These are phyloP conservation scores for Ophioderma brevispina DNA, from an alignment of 35 echinoderm and acorn worm species.

Conservation along the genomic window DNA sequence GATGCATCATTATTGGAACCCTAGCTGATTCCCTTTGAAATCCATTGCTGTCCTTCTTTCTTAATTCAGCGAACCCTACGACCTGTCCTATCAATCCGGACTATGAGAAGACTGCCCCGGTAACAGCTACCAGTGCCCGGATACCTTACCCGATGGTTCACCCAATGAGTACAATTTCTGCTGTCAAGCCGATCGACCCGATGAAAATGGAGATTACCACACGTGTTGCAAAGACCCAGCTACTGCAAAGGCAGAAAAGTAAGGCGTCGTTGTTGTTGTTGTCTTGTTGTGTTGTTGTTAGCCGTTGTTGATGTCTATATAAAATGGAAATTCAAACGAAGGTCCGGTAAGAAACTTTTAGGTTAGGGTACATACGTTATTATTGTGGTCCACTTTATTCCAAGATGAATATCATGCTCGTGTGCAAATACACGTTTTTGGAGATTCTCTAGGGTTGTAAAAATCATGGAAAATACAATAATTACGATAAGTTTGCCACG, in stretches of 20 bases:
- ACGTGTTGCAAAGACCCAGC: slow-evolving; percentile 50
- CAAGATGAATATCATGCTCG: too few species aligned
- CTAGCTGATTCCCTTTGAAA: too few species aligned
- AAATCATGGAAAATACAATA: too few species aligned
- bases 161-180: slow-evolving; percentile 58
- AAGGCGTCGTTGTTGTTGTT: neutral
- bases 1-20: too few species aligned
- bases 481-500: too few species aligned
- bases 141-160: slow-evolving; percentile 41
- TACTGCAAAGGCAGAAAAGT: slow-evolving; percentile 36
- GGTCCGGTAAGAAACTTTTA: too few species aligned
- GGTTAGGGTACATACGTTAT: too few species aligned
- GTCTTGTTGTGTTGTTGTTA: neutral
- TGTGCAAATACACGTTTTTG: too few species aligned
- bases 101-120: slow-evolving; percentile 36
- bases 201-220: slow-evolving; percentile 70
- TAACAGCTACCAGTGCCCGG: slow-evolving; percentile 74
- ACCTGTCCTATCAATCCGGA: slow-evolving; percentile 39
- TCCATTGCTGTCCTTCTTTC: too few species aligned
- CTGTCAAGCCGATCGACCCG: slow-evolving; percentile 58
- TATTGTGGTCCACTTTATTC: too few species aligned
- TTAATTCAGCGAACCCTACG: slow-evolving; percentile 11
- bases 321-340: neutral
- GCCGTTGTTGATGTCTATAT: neutral
- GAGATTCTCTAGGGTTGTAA: too few species aligned